Percentiles rank a stretch among this genome's conserved stretches.
Conservation (phyloP, 1,140 invertebrate species). For the Sipha flava region DNA sequence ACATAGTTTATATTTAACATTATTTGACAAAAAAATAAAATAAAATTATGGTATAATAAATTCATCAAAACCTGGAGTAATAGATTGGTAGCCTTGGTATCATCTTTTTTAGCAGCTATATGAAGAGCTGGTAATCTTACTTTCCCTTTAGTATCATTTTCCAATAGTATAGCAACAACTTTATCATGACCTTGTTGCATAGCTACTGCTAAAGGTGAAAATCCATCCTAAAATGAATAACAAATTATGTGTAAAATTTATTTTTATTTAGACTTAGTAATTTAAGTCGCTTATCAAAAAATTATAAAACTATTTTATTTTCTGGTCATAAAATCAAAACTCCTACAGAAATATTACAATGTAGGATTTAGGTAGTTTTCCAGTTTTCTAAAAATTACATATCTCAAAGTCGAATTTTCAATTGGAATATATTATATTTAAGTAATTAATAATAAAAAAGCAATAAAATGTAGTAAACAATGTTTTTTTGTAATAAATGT, state of each 20-base stretch:
- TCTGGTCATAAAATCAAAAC: no score
- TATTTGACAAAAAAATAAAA: neutral
- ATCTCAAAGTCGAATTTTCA: no score
- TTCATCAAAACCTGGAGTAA: slow-evolving; percentile 61
- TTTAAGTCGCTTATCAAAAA: no score
- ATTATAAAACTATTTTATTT: no score
- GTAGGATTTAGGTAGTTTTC: no score
- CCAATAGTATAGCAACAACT: slow-evolving; percentile 90
- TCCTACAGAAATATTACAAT: no score
- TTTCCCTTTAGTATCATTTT: slow-evolving; percentile 89
- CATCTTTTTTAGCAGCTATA: slow-evolving; percentile 99
- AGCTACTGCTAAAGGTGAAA: slow-evolving; percentile 94
- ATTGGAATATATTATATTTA: no score
- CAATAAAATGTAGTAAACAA: no score
- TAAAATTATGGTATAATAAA: neutral
- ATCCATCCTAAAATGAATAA: slow-evolving; percentile 70
- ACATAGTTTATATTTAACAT: no score
- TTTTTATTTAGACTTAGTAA: neutral
- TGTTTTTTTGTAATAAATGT: neutral
- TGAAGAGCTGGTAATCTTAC: slow-evolving; percentile 82
- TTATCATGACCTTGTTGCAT: slow-evolving; percentile 99
- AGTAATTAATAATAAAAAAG: no score
- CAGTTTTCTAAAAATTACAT: no score
- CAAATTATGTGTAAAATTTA: no score
- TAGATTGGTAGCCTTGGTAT: slow-evolving; percentile 86